Evolutionary conservation across 2,113 vertebrate species (phyloP).

Genomic region (Nannobrachium achirus): DNA sequence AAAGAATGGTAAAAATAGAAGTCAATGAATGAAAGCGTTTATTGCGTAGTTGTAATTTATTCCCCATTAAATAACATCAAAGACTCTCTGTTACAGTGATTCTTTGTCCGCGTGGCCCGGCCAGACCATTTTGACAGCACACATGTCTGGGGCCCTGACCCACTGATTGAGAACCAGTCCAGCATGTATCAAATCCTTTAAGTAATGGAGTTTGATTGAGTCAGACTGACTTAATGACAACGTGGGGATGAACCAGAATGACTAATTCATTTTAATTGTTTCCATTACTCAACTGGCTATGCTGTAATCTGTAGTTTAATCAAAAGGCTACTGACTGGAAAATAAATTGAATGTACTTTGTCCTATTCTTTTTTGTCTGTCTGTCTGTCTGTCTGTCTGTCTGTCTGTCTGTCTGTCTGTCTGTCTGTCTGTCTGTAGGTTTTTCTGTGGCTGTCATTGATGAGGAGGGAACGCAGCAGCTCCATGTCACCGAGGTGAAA

Average conservation of each 20-base stretch:
- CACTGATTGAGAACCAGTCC: background rate
- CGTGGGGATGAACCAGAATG: constrained; percentile 9
- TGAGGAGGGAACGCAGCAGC: constrained; percentile 87
- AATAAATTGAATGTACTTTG: background rate
- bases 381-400: background rate
- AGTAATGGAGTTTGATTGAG: constrained; percentile 47
- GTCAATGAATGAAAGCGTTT: too few relatives aligned
- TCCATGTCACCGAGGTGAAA: constrained; percentile 88
- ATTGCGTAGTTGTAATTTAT: too few relatives aligned
- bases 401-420: background rate
- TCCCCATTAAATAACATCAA: too few relatives aligned
- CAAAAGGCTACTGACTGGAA: too few relatives aligned
- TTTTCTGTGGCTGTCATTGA: constrained; percentile 91
- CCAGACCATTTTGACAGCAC: too few relatives aligned
- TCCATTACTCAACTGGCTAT: constrained; percentile 31
- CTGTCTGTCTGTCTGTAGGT: constrained; percentile 72
- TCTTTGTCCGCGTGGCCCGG: too few relatives aligned
- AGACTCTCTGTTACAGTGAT: too few relatives aligned
- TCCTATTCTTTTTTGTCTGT: background rate
- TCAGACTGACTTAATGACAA: constrained; percentile 51
- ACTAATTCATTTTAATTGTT: constrained; percentile 35
- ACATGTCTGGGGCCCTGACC: too few relatives aligned
- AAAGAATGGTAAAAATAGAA: too few relatives aligned
- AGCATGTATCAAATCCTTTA: constrained; percentile 50
- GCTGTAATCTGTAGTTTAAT: background rate